A percentile compares a stretch with the other conserved stretches of the same genome.
These are phyloP conservation scores for Syngnathus typhle DNA, from an alignment of 2,113 vertebrate genomes.

Conservation along the genomic window DNA sequence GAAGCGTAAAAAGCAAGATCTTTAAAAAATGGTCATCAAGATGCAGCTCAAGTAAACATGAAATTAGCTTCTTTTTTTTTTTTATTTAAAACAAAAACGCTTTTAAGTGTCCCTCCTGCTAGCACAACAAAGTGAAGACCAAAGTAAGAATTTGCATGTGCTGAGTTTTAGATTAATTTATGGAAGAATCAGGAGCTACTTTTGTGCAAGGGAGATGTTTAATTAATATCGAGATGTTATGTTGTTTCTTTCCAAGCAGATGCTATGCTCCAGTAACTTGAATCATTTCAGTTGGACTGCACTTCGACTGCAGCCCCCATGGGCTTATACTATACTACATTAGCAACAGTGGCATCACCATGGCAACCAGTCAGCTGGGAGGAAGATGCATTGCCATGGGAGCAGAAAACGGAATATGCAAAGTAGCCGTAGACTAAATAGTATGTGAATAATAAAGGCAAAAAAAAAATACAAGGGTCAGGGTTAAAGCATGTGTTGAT, in stretches of 20 bases:
- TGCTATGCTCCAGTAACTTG: slow-evolving; percentile 42
- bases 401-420: slow-evolving; percentile 24
- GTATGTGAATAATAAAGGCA: slow-evolving; percentile 3
- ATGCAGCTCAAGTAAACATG: background rate
- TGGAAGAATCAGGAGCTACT: slow-evolving; percentile 44
- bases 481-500: background rate
- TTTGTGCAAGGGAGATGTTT: slow-evolving; percentile 47
- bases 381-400: slow-evolving; percentile 22
- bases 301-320: slow-evolving; percentile 25
- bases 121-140: slow-evolving; percentile 28
- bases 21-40: background rate
- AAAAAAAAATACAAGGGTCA: slow-evolving; percentile 2
- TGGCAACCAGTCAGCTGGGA: slow-evolving; percentile 22
- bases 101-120: slow-evolving; percentile 26
- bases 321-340: slow-evolving; percentile 20
- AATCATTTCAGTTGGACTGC: slow-evolving; percentile 29
- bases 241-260: slow-evolving; percentile 13
- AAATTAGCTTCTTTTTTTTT: background rate
- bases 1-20: background rate
- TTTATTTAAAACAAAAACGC: background rate
- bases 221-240: slow-evolving; percentile 58
- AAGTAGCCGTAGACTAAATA: slow-evolving; percentile 13
- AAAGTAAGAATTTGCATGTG: slow-evolving; percentile 37
- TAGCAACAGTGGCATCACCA: slow-evolving; percentile 25
- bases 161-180: slow-evolving; percentile 46